Conservation (phyloP, 2,113 vertebrate species). For the Mormoops blainvillei region DNA sequence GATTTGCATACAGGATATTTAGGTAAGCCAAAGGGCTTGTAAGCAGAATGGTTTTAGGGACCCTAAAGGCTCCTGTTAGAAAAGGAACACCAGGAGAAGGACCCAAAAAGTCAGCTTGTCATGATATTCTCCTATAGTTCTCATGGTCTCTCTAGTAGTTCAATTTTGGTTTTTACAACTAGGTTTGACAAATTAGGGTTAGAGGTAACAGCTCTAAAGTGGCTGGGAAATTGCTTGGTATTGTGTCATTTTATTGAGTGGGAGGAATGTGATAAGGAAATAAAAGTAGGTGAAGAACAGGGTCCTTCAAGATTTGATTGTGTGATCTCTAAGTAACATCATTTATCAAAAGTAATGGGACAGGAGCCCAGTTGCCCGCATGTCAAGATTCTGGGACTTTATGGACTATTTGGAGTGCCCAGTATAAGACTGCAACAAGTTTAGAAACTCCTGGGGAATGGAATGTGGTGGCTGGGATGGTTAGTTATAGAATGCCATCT, state of each 20-base stretch:
- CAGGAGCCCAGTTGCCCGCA: neutral
- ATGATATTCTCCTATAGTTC: neutral
- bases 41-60: neutral
- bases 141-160: neutral
- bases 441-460: neutral
- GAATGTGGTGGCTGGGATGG: neutral
- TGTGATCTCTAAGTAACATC: neutral
- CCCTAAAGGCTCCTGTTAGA: neutral
- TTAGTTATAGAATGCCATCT: neutral
- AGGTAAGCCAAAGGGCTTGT: neutral
- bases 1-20: neutral
- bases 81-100: neutral
- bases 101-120: neutral
- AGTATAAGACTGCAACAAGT: neutral
- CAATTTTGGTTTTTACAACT: neutral
- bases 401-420: neutral
- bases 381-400: neutral
- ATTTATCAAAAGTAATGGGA: slow-evolving; percentile 35
- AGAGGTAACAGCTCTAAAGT: neutral
- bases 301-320: neutral
- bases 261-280: neutral
- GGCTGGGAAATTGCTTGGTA: neutral
- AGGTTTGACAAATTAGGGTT: neutral
- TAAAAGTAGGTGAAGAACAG: neutral
- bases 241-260: neutral